Conservation (phyloP, 2,113 vertebrate genomes). For the western clawed frog (Xenopus tropicalis) region DNA sequence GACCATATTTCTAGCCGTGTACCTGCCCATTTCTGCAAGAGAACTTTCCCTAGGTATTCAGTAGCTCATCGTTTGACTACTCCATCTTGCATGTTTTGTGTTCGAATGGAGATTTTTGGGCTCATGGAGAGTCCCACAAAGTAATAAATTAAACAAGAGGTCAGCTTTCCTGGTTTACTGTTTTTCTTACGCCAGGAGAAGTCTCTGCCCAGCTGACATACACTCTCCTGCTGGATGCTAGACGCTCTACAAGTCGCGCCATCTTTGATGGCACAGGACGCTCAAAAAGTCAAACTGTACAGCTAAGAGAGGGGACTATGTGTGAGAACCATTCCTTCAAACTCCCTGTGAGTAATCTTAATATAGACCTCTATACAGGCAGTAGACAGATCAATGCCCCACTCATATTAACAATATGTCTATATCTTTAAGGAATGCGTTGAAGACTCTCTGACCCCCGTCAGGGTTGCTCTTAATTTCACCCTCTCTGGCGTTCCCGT, state of each 20-base stretch:
- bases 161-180: no score
- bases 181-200: not conserved
- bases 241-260: slow-evolving; percentile 3
- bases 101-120: no score
- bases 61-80: no score
- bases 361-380: no score
- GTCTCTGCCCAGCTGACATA: slow-evolving; percentile 12
- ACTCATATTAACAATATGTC: not conserved
- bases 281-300: not conserved
- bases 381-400: no score
- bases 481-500: slow-evolving; percentile 4
- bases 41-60: no score
- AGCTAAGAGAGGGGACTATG: not conserved
- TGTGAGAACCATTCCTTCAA: not conserved
- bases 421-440: slow-evolving; percentile 20
- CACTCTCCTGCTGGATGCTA: slow-evolving; percentile 5
- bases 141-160: no score
- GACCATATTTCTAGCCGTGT: no score
- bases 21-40: no score
- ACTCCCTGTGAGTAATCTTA: slow-evolving; percentile 16
- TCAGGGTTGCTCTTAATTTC: slow-evolving; percentile 8
- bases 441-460: slow-evolving; percentile 16
- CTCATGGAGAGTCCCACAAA: no score
- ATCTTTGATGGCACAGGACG: not conserved
- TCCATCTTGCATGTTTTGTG: no score